Conservation (phyloP, 2,888 invertebrate genomes). For the Drosophila seclusa region DNA sequence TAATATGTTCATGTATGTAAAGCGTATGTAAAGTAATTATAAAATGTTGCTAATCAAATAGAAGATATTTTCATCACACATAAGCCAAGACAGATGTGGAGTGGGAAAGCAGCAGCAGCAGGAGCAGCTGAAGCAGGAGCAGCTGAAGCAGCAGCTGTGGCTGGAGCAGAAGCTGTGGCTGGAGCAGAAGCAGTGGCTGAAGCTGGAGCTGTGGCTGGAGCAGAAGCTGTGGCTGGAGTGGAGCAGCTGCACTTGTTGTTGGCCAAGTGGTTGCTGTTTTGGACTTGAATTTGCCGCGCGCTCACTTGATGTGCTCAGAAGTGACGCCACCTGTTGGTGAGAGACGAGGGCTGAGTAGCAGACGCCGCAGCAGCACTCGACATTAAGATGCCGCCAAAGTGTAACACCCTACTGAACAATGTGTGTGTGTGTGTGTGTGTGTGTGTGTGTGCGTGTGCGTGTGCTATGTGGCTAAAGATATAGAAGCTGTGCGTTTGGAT, state of each 20-base stretch:
- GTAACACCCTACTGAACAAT: slow-evolving; percentile 55
- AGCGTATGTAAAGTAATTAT: background rate
- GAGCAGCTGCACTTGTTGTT: slow-evolving; percentile 8
- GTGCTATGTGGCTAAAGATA: background rate
- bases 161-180: no score
- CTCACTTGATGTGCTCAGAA: background rate
- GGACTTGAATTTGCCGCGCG: slow-evolving; percentile 8
- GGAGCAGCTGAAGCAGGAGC: no score
- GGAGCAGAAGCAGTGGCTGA: no score
- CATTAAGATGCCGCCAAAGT: slow-evolving; percentile 63
- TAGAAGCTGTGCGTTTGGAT: slow-evolving; percentile 20
- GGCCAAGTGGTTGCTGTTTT: slow-evolving; percentile 41
- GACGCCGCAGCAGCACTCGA: slow-evolving; percentile 13
- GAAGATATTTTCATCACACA: background rate
- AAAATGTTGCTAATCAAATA: background rate
- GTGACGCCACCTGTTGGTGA: slow-evolving; percentile 44
- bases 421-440: background rate
- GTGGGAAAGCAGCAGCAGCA: background rate
- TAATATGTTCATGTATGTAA: background rate
- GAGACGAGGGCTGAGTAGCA: background rate
- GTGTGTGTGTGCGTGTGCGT: background rate
- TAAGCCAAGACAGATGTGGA: slow-evolving; percentile 9
- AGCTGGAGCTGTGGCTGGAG: background rate
- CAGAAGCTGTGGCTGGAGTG: slow-evolving; percentile 2
- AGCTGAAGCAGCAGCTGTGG: no score